Evolutionary conservation across 2,113 vertebrate genomes (phyloP), one percentile per base, ranked within the genome.

Genomic region (Rissa tridactyla): DNA sequence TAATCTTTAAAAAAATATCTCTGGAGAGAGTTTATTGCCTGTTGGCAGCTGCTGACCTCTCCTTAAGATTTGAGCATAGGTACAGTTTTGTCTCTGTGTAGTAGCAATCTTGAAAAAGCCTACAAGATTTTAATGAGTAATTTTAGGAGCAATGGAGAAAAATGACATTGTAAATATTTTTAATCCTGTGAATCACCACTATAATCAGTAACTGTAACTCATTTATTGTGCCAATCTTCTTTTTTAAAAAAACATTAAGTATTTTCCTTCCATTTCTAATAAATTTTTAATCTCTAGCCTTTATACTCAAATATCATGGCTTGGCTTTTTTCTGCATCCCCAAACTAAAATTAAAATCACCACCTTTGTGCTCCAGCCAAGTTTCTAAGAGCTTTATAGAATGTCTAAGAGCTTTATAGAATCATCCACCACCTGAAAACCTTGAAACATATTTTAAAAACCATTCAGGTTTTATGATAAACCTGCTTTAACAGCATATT

Each of bases 91-190:
- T 54, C 4, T 75, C 13, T 52, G 3, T 52, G 23, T 21, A 70
- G 25, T 26, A 73, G 5, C 20, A 76, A 30, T 27, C 18, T 81
- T 57, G 30, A 25, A 75, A 96, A 89, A 34, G 4, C 3, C 10
- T 22, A 2, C 3, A 69, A 51, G 42, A 44, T 15, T 69, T 46
- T 51, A 54, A 27, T 0, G 0, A 46, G 20, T 34, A 62, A 26
- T 61, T 91, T 71, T 60, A 88, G 46, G 73, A 58, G 1, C 4
- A 78, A 26, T 54, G 13, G 46, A 49, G 8, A 51, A 72, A 79
- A 69, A 54, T 38, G 46, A 11, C 6, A 15, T 17, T 26, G 27
- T 18, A 70, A 73, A 52, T 68, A 75, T 46, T 70, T 73, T 66
- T 16, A 81, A 23, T 32, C 21, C 13, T 62, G 17, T 65, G 40